Base-by-base conservation (phyloP, 2,888 invertebrate genomes). In the Bedellia somnulentella region DNA sequence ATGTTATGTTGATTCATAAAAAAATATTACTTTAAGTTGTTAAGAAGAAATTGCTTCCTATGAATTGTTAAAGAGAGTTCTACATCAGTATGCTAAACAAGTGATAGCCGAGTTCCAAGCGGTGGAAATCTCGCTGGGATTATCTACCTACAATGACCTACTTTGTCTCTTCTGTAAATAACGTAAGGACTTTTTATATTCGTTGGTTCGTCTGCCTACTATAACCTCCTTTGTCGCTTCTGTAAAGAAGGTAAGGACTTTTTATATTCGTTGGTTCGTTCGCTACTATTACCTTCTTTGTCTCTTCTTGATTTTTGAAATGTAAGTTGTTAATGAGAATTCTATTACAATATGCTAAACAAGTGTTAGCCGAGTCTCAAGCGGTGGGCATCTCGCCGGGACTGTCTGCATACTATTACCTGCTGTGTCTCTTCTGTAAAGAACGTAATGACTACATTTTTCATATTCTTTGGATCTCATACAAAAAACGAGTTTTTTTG, bases 181-280 rank as follows among this genome's bases (percentile, higher is more conserved):
- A 36, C 75, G 90, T 80, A 60, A 80, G 81, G 68, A 35, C 10
- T 10, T 21, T 18, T 18, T n/a, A n/a, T n/a, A n/a, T n/a, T n/a
- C n/a, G n/a, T n/a, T n/a, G 83, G 84, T 12, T 63, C 94, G 5
- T 83, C 84, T 0, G 81, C 86, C 0, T 94, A 89, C 66, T 86
- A 86, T 53, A 83, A 83, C 46, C 47, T 91, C 1, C 56, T 93
- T 10, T 78, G 77, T 28, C 78, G 84, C 27, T 89, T 83, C 52
- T 88, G 83, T 46, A 81, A 81, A 49, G 85, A 87, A 36, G 75
- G 90, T 80, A 60, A 80, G 81, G 68, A 35, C 10, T 10, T 21
- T 18, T 18, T n/a, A n/a, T n/a, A n/a, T n/a, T n/a, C n/a, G n/a
- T n/a, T n/a, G 83, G 84, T 12, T 63, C 94, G 5, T 83, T 84